phyloP scores from a whole-genome alignment of 2,888 invertebrate genomes.

The Bombylius major region DNA sequence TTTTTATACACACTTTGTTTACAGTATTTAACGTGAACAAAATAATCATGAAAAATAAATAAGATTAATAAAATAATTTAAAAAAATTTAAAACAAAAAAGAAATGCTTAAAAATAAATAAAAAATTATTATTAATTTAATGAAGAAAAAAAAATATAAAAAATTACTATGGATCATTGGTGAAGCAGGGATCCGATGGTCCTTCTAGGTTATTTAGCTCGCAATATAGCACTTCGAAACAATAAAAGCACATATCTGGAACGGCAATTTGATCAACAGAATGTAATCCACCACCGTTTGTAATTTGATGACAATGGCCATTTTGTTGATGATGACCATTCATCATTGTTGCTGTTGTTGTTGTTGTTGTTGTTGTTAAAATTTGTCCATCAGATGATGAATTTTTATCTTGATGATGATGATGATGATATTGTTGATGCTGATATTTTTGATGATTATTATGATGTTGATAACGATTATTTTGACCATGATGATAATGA shows the following conservation, averaged over 20 bases:
- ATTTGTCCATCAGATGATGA: background rate
- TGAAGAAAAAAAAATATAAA: background rate
- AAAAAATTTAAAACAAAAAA: no score
- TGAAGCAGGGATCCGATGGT: conserved; percentile 82
- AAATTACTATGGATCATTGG: conserved; percentile 84
- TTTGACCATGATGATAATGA: conserved; percentile 1
- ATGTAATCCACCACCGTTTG: conserved; percentile 17
- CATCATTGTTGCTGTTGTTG: background rate
- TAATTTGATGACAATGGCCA: conserved; percentile 1
- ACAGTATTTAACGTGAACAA: no score
- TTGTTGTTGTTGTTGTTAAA: no score
- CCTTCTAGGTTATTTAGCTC: conserved; percentile 88
- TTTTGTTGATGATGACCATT: conserved; percentile 2
- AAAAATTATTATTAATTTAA: no score
- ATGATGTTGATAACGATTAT: background rate
- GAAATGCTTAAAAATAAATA: no score
- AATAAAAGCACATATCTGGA: conserved; percentile 97
- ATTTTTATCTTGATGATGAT: background rate
- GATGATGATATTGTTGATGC: background rate
- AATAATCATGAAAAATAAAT: no score
- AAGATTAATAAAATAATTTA: no score
- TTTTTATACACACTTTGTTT: no score
- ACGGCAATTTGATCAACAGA: conserved; percentile 50
- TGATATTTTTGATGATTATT: background rate
- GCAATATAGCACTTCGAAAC: conserved; percentile 95